Evolutionary conservation across 2,888 invertebrate genomes (phyloP).

Genomic region (Pecten maximus): DNA sequence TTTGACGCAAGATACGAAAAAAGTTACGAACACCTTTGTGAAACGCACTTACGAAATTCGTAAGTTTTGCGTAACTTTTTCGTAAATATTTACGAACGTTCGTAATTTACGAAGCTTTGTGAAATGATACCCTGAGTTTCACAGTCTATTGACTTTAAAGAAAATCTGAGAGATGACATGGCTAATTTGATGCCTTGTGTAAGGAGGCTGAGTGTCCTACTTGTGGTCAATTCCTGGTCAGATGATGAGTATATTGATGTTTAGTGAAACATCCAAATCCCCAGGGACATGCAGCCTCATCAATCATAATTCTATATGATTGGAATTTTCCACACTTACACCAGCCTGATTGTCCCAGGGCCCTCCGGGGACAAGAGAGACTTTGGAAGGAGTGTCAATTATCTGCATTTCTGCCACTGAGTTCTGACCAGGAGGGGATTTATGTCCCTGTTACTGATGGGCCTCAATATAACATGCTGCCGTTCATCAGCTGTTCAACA

Average conservation of each 20-base stretch:
- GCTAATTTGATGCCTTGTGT: neutral
- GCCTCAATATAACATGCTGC: neutral
- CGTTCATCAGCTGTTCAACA: neutral
- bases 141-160: too few species aligned
- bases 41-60: too few species aligned
- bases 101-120: too few species aligned
- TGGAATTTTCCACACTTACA: constrained; percentile 11
- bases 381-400: constrained; percentile 4
- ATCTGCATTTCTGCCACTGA: neutral
- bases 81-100: too few species aligned
- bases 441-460: neutral
- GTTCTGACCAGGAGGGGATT: neutral
- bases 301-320: constrained; percentile 6
- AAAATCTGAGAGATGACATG: neutral
- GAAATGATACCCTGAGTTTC: too few species aligned
- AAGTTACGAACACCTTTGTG: too few species aligned
- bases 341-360: neutral
- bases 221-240: neutral
- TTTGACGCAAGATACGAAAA: too few species aligned
- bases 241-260: neutral
- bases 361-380: neutral
- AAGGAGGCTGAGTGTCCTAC: neutral
- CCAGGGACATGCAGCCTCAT: neutral
- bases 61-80: too few species aligned
- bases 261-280: neutral